Base-by-base conservation (phyloP, 2,113 vertebrate species). In the Pygoscelis adeliae region DNA sequence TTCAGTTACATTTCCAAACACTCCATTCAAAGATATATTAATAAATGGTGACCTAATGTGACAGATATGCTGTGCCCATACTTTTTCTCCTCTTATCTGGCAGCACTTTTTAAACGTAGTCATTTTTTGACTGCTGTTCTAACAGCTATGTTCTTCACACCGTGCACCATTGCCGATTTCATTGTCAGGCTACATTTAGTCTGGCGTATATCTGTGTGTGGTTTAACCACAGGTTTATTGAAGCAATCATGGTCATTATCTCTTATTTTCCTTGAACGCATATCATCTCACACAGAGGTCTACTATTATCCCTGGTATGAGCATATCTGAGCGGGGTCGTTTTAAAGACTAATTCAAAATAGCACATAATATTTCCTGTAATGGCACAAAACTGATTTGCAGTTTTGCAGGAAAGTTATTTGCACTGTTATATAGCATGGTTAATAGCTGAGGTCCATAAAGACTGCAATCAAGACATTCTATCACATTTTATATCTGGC, bases 331-430 rank as follows among this genome's bases (percentile, higher is more conserved):
- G 55, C 7, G 1, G 14, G 13, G 55, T 90, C 50, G 52, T 92
- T 94, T 90, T 67, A 79, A 95, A 93, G 74, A 84, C 15, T 87
- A 90, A 95, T 93, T 92, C 84, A 77, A 87, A 95, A 71, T 77
- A 87, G 26, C 76, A 74, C 11, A 15, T 44, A 79, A 44, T 84
- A 58, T 82, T 95, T 94, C 56, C 38, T 79, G 50, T 91, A 62
- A 95, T 58, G 49, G 42, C 13, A 82, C n/a, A 88, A 61, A 78
- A 78, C 30, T 84, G 87, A 89, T 84, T 76, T 79, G 83, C 22
- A 47, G 2, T 86, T 90, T 52, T 50, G 15, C 29, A 86, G 74
- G 32, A 76, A 77, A 95, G 56, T 59, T 96, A 66, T 86, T 88
- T 92, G 40, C 71, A 55, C 65, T 50, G 14, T 74, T 89, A 76